Evolutionary conservation across 1,140 invertebrate genomes (phyloP), one percentile per base, ranked within the genome.

Genomic region (Mycetomoellerius zeteki): DNA sequence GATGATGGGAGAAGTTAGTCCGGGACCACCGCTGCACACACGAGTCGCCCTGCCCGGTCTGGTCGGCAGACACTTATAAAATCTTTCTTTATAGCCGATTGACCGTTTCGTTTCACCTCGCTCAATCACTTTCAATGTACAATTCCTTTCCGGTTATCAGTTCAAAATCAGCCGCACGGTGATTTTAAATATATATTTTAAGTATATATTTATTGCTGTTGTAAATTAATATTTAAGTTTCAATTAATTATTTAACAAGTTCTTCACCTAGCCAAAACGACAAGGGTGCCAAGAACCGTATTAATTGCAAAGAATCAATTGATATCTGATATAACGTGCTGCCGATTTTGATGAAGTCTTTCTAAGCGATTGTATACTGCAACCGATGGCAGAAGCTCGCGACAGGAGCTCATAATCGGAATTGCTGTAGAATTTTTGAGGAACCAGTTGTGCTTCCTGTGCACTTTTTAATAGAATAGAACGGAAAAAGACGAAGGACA

Each of bases 1-100:
- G 92, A 91, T 89, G 90, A 92, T 92, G 91, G 92, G 93, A 94
- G 94, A 94, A 90, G 90, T 94, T 94, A 93, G 90, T 94, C 93
- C 89, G 91, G 93, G 93, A 94, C 91, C 90, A 93, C 93, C 92
- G 87, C 92, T 94, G 87, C 93, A 94, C 88, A 94, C 93, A 92
- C 91, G 92, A 86, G 93, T 94, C 93, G 92, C 92, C 89, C 92
- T 94, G 88, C 93, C 93, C 92, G 93, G 93, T 94, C 93, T 93
- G 91, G 90, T 94, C 89, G 93, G 93, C 86, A 93, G 92, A 93
- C 91, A 94, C 90, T 94, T 94, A 87, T 94, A 92, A 92, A 89
- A 84, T 58, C 16, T 60, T 43, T 37, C 19, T 24, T 88, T 54
- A 78, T 84, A 65, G 12, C 16, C n/a, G 24, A 24, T 77, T n/a